Evolutionary conservation across 1,140 invertebrate genomes (phyloP).

Genomic region (Argopecten irradians): DNA sequence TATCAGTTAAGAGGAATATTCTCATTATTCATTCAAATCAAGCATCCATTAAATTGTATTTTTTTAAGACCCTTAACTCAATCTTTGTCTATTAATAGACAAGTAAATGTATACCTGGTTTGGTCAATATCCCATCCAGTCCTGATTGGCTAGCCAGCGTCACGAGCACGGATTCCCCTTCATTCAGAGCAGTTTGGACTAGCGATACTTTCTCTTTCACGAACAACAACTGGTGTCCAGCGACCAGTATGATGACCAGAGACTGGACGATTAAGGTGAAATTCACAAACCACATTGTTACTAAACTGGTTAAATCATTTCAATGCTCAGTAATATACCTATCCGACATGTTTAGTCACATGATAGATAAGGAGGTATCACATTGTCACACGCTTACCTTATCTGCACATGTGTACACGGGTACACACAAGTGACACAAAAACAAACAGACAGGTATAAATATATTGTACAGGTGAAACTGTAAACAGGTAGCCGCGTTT

Average conservation of each 20-base stretch:
- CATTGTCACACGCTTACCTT: not conserved
- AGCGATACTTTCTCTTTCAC: not conserved
- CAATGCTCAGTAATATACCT: not conserved
- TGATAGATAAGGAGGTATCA: not conserved
- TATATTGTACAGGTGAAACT: too few species aligned
- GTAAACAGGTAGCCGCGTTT: too few species aligned
- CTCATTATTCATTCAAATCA: too few species aligned
- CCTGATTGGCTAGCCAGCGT: not conserved
- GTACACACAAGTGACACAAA: not conserved
- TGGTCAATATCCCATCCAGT: not conserved
- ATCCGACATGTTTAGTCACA: not conserved
- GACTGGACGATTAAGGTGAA: not conserved
- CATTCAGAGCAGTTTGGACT: not conserved
- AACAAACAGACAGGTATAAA: not conserved
- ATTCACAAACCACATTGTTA: not conserved
- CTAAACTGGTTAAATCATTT: not conserved
- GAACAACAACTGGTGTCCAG: not conserved
- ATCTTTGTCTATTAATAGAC: too few species aligned
- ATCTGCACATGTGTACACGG: not conserved
- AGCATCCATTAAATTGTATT: too few species aligned
- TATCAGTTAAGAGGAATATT: too few species aligned
- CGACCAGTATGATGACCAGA: not conserved
- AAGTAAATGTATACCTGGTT: slow-evolving; percentile 1
- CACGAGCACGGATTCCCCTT: slow-evolving; percentile 1
- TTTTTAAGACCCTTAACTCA: too few species aligned